phyloP scores from a whole-genome alignment of 2,113 vertebrate species.

The Rhabdomys dilectus region DNA sequence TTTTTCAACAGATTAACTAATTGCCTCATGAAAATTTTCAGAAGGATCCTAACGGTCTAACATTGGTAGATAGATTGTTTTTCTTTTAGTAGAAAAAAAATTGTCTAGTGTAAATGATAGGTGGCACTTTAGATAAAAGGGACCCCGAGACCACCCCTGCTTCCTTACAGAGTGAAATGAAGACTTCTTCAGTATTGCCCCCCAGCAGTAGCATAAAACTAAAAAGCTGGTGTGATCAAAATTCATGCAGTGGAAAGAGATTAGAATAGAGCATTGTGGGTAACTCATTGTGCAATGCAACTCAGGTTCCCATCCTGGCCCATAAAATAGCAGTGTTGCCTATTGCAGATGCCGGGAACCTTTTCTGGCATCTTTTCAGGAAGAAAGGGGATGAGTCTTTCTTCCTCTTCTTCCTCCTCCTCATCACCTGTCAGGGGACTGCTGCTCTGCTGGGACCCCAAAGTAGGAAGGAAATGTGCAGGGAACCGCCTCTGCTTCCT shows the following conservation, averaged over 20 bases:
- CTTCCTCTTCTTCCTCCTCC: background rate
- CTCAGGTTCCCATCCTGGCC: background rate
- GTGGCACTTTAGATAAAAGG: background rate
- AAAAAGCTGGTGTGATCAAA: background rate
- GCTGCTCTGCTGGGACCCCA: background rate
- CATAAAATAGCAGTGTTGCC: background rate
- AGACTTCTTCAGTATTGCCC: background rate
- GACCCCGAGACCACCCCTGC: background rate
- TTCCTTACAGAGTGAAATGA: background rate
- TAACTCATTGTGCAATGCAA: background rate
- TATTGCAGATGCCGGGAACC: background rate
- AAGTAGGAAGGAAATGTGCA: background rate
- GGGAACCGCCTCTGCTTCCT: background rate
- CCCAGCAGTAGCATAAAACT: background rate
- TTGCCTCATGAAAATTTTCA: constrained; percentile 52
- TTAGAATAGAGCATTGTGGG: background rate
- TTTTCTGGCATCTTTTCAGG: too few species aligned
- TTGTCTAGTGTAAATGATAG: background rate
- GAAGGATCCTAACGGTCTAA: background rate
- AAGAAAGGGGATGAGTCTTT: background rate
- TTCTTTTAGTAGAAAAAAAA: background rate
- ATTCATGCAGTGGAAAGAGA: background rate
- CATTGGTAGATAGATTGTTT: background rate
- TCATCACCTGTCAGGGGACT: background rate
- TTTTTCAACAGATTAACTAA: constrained; percentile 58